phyloP scores from a whole-genome alignment of 2,888 invertebrate genomes.

The Malthinus seriepunctatus region DNA sequence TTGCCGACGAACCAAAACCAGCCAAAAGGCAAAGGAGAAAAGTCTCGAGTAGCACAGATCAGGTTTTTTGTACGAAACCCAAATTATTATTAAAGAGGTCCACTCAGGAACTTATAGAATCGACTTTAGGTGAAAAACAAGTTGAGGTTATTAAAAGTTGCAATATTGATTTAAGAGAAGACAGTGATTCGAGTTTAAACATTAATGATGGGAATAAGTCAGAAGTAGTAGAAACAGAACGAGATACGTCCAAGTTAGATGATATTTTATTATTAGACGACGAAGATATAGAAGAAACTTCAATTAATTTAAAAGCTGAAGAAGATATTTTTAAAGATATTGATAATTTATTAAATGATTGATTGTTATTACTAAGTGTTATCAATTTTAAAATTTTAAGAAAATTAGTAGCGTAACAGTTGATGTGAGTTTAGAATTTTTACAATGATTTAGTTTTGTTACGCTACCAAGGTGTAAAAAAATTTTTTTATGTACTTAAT shows the following conservation, averaged over 20 bases:
- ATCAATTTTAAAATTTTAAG: background rate
- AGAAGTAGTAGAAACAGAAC: conserved; percentile 4
- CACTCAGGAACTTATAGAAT: conserved; percentile 10
- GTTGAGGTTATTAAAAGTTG: background rate
- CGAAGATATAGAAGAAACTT: conserved; percentile 44
- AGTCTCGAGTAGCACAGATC: conserved; percentile 15
- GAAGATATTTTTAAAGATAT: conserved; percentile 54
- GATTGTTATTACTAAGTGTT: no score
- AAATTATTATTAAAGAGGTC: conserved; percentile 15
- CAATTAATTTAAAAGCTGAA: conserved; percentile 46
- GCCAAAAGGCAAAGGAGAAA: conserved; percentile 17
- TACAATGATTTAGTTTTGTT: no score
- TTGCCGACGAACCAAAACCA: conserved; percentile 4
- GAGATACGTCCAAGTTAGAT: conserved; percentile 40
- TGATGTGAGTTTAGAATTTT: no score
- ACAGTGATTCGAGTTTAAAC: conserved; percentile 2
- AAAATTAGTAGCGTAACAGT: background rate
- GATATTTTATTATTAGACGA: conserved; percentile 47
- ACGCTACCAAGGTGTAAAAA: no score
- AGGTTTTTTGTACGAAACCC: conserved; percentile 22
- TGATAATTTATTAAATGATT: conserved; percentile 51
- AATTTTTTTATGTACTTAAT: no score
- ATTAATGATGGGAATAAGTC: no score
- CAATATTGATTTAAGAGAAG: background rate
- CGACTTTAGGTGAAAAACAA: conserved; percentile 6